Conservation (phyloP, 2,797 vertebrate species). For the Limosa lapponica region DNA sequence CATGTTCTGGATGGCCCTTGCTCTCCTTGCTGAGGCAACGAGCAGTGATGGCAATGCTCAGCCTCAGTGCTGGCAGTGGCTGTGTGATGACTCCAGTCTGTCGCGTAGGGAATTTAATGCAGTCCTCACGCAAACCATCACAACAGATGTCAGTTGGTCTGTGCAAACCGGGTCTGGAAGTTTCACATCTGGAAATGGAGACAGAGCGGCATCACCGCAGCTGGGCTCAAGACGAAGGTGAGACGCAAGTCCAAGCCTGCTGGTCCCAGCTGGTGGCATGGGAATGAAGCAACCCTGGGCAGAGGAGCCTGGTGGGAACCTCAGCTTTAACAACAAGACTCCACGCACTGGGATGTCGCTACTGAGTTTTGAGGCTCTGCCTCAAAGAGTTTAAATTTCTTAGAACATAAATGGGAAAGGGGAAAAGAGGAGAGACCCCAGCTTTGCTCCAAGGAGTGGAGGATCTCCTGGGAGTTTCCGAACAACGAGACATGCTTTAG, state of each 20-base stretch:
- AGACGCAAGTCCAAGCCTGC: not conserved
- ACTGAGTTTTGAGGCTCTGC: not conserved
- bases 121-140: not conserved
- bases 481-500: not conserved
- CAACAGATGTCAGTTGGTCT: constrained; percentile 24
- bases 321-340: not conserved
- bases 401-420: not conserved
- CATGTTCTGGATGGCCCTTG: not conserved
- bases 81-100: not conserved
- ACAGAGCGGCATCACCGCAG: not conserved
- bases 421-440: not conserved
- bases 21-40: not conserved
- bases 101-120: not conserved
- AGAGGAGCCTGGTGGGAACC: not conserved
- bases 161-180: not conserved
- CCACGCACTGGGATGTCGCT: accelerated
- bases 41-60: not conserved
- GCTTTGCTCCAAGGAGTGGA: not conserved
- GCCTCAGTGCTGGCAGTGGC: accelerated
- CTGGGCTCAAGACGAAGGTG: not conserved
- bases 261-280: not conserved
- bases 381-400: not conserved
- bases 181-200: constrained; percentile 28
- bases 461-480: not conserved
- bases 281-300: not conserved